Conservation (phyloP, 2,797 vertebrate genomes). For the Pseudopleuronectes americanus region DNA sequence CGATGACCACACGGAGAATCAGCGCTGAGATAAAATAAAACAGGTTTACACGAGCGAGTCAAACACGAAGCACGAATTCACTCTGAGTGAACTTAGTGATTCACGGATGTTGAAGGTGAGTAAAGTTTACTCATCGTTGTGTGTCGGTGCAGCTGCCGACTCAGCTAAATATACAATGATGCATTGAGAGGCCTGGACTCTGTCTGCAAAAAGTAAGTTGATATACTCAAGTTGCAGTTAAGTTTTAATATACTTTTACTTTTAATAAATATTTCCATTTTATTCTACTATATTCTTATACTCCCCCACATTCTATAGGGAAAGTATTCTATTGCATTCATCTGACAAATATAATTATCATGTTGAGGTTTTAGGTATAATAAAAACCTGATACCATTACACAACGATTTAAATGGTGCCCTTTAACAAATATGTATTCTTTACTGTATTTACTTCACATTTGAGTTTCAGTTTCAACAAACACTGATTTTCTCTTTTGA, state of each 20-base stretch:
- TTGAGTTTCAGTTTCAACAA: no score
- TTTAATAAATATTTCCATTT: no score
- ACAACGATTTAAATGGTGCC: no score
- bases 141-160: slow-evolving; percentile 52
- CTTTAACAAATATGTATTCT: no score
- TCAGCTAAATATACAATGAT: slow-evolving; percentile 49
- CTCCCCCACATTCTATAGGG: no score
- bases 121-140: slow-evolving; percentile 58
- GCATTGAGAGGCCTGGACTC: slow-evolving; percentile 24
- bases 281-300: no score
- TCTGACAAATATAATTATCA: background rate
- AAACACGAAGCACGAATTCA: slow-evolving; percentile 15
- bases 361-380: background rate
- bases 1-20: slow-evolving; percentile 7
- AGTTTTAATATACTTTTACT: no score
- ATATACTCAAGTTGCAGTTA: background rate
- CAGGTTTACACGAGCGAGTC: background rate
- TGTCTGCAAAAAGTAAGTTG: background rate
- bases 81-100: slow-evolving; percentile 40
- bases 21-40: slow-evolving; percentile 1
- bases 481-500: no score
- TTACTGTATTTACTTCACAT: no score
- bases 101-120: slow-evolving; percentile 27
- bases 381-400: no score
- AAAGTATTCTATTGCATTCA: background rate